A percentile compares a stretch with the other conserved stretches of the same genome.
Evolutionary conservation across 2,888 invertebrate genomes (phyloP).

Genomic region (Noctua janthe): DNA sequence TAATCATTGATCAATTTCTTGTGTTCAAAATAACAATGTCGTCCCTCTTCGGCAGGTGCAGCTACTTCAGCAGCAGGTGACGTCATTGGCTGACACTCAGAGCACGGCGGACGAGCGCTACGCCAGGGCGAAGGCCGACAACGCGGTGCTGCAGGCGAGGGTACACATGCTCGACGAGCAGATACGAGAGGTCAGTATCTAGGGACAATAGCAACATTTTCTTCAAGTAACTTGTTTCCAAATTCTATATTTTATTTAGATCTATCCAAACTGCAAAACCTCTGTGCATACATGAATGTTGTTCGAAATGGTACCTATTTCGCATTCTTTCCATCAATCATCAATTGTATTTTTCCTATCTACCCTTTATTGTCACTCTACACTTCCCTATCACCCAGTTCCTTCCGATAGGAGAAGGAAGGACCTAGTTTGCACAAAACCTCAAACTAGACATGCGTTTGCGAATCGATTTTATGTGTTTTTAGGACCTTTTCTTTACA

Average conservation of each 20-base stretch:
- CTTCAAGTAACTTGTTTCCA: background rate
- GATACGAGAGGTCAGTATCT: constrained; percentile 91
- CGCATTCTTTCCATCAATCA: background rate
- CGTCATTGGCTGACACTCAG: constrained; percentile 96
- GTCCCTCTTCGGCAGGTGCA: constrained; percentile 92
- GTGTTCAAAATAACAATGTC: constrained; percentile 43
- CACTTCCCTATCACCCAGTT: no score
- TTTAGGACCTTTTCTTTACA: no score
- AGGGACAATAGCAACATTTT: background rate
- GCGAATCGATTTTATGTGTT: no score
- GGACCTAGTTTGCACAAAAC: no score
- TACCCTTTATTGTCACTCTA: no score
- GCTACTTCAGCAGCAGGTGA: constrained; percentile 97
- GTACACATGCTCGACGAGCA: constrained; percentile 98
- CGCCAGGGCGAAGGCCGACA: constrained; percentile 97
- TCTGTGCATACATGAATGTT: background rate
- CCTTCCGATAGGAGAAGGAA: no score
- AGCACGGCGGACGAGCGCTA: constrained; percentile 96
- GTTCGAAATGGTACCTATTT: background rate
- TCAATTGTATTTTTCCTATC: background rate
- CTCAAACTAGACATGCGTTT: no score
- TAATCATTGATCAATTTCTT: background rate
- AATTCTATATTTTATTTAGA: no score
- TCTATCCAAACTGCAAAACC: background rate
- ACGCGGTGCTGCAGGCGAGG: constrained; percentile 96